Evolutionary conservation across 2,888 invertebrate species (phyloP).

Genomic region (Keiferia lycopersicella): DNA sequence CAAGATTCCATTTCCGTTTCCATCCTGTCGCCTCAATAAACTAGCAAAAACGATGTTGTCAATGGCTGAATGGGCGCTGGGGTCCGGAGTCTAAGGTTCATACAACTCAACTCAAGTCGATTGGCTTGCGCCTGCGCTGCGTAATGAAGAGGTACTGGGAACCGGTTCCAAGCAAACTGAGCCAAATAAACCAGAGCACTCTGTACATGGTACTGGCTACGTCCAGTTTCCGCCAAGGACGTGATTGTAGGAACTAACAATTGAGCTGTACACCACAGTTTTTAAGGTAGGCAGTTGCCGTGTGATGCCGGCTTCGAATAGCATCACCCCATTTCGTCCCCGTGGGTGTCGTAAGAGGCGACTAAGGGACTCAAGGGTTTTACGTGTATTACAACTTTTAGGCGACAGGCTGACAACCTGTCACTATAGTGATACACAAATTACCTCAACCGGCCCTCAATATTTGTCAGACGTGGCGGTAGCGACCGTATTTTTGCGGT

Average conservation of each 20-base stretch:
- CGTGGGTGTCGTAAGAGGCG: no score
- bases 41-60: neutral
- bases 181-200: constrained; percentile 35
- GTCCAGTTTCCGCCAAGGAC: neutral
- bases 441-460: no score
- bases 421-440: no score
- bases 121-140: neutral
- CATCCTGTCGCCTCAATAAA: neutral
- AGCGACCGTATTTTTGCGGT: no score
- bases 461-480: no score
- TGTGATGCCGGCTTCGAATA: no score
- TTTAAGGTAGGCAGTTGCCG: no score
- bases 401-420: no score
- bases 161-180: constrained; percentile 32
- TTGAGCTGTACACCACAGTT: neutral
- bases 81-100: neutral
- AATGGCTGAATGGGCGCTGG: neutral
- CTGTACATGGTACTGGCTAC: constrained; percentile 6
- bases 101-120: constrained; percentile 10
- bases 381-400: no score
- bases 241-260: neutral
- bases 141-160: constrained; percentile 32
- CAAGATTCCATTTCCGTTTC: constrained; percentile 1
- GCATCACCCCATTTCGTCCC: no score
- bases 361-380: no score